Percentiles rank a stretch among this genome's conserved stretches.
phyloP scores from a whole-genome alignment of 2,888 invertebrate genomes.

The Dasypogon diadema region DNA sequence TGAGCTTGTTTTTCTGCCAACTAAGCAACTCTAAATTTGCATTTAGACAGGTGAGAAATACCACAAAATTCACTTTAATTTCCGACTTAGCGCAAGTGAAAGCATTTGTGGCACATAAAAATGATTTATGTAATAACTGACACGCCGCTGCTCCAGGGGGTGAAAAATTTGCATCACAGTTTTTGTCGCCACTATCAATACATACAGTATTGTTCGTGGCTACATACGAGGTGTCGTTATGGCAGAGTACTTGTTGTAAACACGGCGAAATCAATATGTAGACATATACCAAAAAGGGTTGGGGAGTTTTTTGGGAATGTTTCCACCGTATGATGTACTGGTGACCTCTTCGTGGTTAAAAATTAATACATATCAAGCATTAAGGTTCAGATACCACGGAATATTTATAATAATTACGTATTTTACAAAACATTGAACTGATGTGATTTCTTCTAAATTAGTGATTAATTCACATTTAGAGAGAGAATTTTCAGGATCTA shows the following conservation, averaged over 20 bases:
- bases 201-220: conserved; percentile 20
- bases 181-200: not conserved
- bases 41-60: conserved; percentile 52
- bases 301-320: no score
- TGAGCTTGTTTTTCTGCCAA: conserved; percentile 26
- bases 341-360: no score
- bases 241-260: conserved; percentile 29
- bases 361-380: no score
- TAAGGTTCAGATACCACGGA: no score
- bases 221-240: conserved; percentile 1
- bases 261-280: conserved; percentile 33
- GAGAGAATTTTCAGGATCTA: no score
- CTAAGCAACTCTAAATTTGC: conserved; percentile 50
- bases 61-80: conserved; percentile 52
- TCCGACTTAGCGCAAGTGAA: conserved; percentile 42
- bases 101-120: conserved; percentile 52
- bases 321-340: no score
- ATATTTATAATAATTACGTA: no score
- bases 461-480: no score
- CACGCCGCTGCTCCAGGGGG: conserved; percentile 12
- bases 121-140: conserved; percentile 52
- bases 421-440: no score
- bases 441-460: no score
- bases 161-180: conserved; percentile 43
- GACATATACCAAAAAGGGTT: no score